Evolutionary conservation across 2,888 invertebrate species (phyloP).

Genomic region (Macrophya annulata): DNA sequence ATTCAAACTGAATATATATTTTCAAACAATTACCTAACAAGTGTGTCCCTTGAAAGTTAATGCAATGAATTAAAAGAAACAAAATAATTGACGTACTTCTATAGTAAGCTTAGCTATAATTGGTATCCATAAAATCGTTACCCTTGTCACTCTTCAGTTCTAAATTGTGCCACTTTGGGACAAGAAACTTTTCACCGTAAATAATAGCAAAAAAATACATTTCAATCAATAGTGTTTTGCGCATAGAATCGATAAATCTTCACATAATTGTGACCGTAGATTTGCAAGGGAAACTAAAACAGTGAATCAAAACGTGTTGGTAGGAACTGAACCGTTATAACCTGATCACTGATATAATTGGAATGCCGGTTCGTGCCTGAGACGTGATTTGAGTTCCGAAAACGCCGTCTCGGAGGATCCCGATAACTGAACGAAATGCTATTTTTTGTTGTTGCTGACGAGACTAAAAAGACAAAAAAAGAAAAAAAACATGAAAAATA

Average conservation of each 20-base stretch:
- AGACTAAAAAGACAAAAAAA: too few species aligned
- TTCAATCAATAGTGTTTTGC: background rate
- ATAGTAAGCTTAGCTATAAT: too few species aligned
- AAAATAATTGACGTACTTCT: too few species aligned
- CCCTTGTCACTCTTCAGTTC: background rate
- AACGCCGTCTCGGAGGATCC: background rate
- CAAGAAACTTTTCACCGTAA: background rate
- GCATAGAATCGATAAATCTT: background rate
- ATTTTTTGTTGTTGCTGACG: background rate
- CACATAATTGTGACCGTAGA: background rate
- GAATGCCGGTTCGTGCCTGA: constrained; percentile 1
- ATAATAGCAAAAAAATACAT: background rate
- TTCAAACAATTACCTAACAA: too few species aligned
- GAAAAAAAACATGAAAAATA: background rate
- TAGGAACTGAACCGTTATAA: constrained; percentile 18
- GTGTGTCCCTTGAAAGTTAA: too few species aligned
- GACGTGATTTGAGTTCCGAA: constrained; percentile 36
- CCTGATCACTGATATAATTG: constrained; percentile 35
- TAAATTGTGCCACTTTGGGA: background rate
- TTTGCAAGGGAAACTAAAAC: background rate
- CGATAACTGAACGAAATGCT: background rate
- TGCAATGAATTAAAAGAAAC: too few species aligned
- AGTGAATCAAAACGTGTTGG: background rate
- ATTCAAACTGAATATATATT: background rate
- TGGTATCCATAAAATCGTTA: background rate